Conservation (phyloP, 2,797 vertebrate species). For the Echeneis naucrates region DNA sequence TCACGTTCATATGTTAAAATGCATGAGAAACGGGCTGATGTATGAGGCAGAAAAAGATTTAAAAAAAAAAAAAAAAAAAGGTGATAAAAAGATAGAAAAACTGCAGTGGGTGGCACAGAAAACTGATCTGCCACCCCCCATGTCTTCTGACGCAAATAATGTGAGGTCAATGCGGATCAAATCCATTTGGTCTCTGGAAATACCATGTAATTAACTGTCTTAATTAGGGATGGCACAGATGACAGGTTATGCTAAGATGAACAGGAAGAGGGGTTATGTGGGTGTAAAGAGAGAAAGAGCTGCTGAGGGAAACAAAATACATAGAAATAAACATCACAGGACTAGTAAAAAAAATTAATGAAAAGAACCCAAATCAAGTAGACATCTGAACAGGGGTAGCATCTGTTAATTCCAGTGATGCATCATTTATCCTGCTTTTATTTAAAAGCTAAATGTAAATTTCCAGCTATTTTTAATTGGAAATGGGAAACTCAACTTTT, state of each 20-base stretch:
- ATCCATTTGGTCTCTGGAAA: conserved; percentile 68
- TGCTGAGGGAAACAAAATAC: conserved; percentile 5
- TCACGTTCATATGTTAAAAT: conserved; percentile 21
- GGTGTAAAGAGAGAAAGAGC: conserved; percentile 18
- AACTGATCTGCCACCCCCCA: not conserved
- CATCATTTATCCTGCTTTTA: conserved; percentile 20
- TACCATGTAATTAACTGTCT: conserved; percentile 69
- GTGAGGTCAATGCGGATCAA: conserved; percentile 62
- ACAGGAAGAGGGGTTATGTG: conserved; percentile 37
- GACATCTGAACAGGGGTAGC: conserved; percentile 15
- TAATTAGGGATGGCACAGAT: conserved; percentile 69
- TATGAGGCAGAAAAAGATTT: not conserved
- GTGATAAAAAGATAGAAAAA: conserved; percentile 15
- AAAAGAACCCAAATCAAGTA: not conserved
- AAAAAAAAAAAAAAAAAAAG: too few relatives aligned
- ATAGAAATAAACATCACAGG: not conserved
- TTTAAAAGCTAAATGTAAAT: conserved; percentile 16
- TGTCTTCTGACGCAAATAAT: conserved; percentile 54
- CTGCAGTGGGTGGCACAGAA: not conserved
- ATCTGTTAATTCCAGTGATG: conserved; percentile 21
- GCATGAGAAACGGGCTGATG: conserved; percentile 14
- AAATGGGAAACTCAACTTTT: conserved; percentile 39
- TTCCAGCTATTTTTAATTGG: conserved; percentile 28
- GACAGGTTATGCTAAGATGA: conserved; percentile 57
- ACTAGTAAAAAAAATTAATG: not conserved